Conservation (phyloP, 2,113 vertebrate genomes). For the Rissa tridactyla region DNA sequence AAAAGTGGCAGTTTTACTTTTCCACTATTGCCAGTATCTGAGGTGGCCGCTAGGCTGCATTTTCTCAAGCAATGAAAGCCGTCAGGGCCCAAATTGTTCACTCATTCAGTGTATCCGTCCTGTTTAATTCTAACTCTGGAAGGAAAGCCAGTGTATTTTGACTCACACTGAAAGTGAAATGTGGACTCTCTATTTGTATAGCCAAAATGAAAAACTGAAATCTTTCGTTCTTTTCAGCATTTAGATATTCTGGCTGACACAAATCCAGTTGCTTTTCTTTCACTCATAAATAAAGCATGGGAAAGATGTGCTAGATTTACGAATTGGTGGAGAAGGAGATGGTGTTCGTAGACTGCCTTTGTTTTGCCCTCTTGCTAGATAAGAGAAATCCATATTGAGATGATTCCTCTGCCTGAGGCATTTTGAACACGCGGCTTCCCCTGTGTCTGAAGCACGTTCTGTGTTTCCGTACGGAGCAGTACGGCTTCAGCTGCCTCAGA, state of each 20-base stretch:
- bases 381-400: neutral
- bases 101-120: neutral
- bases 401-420: neutral
- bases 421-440: neutral
- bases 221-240: neutral
- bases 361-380: neutral
- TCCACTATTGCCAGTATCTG: neutral
- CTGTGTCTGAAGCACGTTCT: neutral
- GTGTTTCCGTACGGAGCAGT: neutral
- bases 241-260: slow-evolving; percentile 5
- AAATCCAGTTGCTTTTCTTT: slow-evolving; percentile 6
- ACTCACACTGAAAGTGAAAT: neutral
- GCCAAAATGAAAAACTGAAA: neutral
- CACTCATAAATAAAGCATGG: neutral
- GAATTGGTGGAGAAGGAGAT: neutral
- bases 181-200: neutral
- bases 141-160: neutral
- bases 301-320: neutral
- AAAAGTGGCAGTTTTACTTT: neutral
- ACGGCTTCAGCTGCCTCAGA: neutral
- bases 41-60: neutral
- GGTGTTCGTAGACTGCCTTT: neutral
- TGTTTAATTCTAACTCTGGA: neutral
- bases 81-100: neutral
- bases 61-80: neutral